Base-by-base conservation (phyloP, 2,888 invertebrate genomes). In the Colletes collaris region DNA sequence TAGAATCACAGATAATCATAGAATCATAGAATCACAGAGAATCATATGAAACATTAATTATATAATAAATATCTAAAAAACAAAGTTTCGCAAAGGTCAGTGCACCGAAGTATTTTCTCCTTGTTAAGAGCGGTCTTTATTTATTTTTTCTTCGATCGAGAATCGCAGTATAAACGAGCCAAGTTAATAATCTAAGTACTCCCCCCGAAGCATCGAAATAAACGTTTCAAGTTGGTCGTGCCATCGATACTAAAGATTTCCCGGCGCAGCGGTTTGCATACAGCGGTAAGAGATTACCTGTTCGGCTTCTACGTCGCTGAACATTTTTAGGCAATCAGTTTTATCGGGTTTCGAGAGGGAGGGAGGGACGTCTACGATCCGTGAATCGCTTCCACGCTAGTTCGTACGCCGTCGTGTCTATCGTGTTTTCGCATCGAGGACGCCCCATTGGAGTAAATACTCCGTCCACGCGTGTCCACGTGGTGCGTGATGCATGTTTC, bases 371-470 rank as follows among this genome's bases (percentile, higher is more conserved):
- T 62, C 60, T 37, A 66, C 65, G 40, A 76, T 59, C 70, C 46
- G 60, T 53, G 40, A 40, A 60, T 65, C 60, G 55, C 10, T 64
- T 77, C 58, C 52, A 35, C 40, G 27, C 37, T 49, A 52, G 53
- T 56, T 62, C 10, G 50, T 58, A 19, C 16, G 56, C 27, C 59
- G 64, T 53, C 44, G 13, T 27, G 50, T 40, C 40, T 49, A 68
- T 75, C 60, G 27, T 35, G 49, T 10, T 53, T 44, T 16, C 11
- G 52, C 65, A 63, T 63, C 58, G 63, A 52, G 19, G 50, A 46
- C 37, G 40, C 16, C 27, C 52, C 49, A 62, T 60, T 65, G 46
- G 44, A 55, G 55, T 44, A 59, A 76, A 69, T 56, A 69, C 62
- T 63, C 49, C 27, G 72, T 63, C 52, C 50, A n/a, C 19, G 40